A percentile compares a stretch with the other conserved stretches of the same genome.
phyloP scores from a whole-genome alignment of 2,797 vertebrate genomes.

The Delichon dasypus region DNA sequence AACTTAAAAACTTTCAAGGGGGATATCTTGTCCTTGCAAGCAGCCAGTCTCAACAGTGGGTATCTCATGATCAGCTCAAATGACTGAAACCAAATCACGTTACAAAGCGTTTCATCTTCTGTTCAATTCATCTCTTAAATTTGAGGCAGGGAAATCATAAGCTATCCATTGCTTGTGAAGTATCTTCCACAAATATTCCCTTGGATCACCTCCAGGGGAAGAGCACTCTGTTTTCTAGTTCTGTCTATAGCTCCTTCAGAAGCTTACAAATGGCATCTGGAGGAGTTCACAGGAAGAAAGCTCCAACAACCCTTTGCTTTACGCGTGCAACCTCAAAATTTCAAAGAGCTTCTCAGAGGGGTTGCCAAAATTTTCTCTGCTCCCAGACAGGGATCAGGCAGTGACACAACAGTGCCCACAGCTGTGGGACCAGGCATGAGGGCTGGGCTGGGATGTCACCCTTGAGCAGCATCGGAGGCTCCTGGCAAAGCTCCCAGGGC shows the following conservation, averaged over 20 bases:
- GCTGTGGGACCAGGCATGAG: neutral
- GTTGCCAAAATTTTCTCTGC: neutral
- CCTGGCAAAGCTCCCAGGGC: neutral
- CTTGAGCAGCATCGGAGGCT: neutral
- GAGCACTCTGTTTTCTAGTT: neutral
- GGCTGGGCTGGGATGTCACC: neutral
- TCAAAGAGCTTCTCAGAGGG: neutral
- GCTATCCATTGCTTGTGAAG: neutral
- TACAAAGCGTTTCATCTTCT: slow-evolving; percentile 19
- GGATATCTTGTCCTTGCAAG: neutral
- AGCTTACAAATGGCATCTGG: neutral
- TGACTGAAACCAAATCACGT: neutral
- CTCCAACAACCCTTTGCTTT: neutral
- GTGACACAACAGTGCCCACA: neutral
- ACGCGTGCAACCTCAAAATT: neutral
- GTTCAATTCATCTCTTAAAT: neutral
- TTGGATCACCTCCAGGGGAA: slow-evolving; percentile 17
- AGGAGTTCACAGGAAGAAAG: neutral
- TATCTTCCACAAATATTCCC: slow-evolving; percentile 19
- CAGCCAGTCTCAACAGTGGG: neutral
- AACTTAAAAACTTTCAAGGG: neutral
- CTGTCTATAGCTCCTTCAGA: slow-evolving; percentile 6
- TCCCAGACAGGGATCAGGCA: neutral
- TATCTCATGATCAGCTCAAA: neutral
- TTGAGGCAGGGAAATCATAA: slow-evolving; percentile 9